Conservation (phyloP, 1,140 invertebrate species). For the Bactericera cockerelli region DNA sequence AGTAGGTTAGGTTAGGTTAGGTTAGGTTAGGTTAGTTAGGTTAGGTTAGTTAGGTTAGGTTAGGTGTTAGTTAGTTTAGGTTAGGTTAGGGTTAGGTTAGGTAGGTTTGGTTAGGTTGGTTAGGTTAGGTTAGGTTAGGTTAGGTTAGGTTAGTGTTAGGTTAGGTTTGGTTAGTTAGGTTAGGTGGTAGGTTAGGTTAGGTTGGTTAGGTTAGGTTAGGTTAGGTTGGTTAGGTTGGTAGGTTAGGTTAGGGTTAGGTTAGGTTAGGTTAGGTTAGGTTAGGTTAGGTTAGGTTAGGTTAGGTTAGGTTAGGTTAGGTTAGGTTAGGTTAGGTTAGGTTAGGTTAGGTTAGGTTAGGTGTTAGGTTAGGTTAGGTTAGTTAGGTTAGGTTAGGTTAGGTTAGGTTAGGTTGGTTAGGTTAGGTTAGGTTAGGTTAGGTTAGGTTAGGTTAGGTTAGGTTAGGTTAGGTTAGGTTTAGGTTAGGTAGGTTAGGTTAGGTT, state of each 20-base stretch:
- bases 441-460: slow-evolving; percentile 27
- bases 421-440: slow-evolving; percentile 26
- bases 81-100: slow-evolving; percentile 19
- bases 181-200: slow-evolving; percentile 14
- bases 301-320: too few relatives aligned
- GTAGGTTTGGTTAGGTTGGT: slow-evolving; percentile 6
- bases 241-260: slow-evolving; percentile 14
- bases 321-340: too few relatives aligned
- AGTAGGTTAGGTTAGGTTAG: slow-evolving; percentile 26
- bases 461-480: slow-evolving; percentile 21
- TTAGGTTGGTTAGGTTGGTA: slow-evolving; percentile 14
- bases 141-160: slow-evolving; percentile 8
- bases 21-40: slow-evolving; percentile 20
- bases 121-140: too few relatives aligned
- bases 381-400: slow-evolving; percentile 24
- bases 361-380: slow-evolving; percentile 5
- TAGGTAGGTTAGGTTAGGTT: not conserved
- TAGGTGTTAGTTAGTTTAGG: slow-evolving; percentile 20
- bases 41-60: slow-evolving; percentile 20
- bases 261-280: too few relatives aligned
- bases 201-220: slow-evolving; percentile 21
- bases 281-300: slow-evolving; percentile 11
- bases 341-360: too few relatives aligned
- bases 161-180: too few relatives aligned
- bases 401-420: slow-evolving; percentile 21